Evolutionary conservation across 2,797 vertebrate species (phyloP).

Genomic region (Mormyrops attenuatus): DNA sequence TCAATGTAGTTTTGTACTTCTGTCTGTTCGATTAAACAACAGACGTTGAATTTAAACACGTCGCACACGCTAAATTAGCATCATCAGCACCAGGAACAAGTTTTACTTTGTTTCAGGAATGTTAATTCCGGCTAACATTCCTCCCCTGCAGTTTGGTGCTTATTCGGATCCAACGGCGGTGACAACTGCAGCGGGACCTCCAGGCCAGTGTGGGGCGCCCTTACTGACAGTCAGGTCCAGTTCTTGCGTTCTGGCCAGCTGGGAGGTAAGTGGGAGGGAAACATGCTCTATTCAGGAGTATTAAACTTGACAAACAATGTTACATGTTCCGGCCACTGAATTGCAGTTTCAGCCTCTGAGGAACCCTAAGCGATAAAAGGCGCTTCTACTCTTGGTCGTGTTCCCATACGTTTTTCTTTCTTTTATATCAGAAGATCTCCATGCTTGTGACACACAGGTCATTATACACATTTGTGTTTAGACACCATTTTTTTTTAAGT

Average conservation of each 20-base stretch:
- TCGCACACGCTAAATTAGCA: background rate
- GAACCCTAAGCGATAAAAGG: background rate
- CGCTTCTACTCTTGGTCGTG: background rate
- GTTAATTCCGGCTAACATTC: background rate
- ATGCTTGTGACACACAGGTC: background rate
- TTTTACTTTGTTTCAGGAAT: background rate
- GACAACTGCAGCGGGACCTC: conserved; percentile 86
- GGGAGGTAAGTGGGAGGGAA: conserved; percentile 77
- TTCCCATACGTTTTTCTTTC: background rate
- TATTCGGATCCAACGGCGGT: conserved; percentile 78
- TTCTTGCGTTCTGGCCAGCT: conserved; percentile 74
- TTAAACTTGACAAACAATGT: background rate
- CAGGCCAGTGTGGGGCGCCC: conserved; percentile 81
- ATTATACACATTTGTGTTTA: background rate
- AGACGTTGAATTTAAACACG: background rate
- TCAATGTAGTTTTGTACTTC: background rate
- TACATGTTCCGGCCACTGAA: background rate
- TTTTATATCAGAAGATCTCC: background rate
- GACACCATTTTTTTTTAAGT: background rate
- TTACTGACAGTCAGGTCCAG: conserved; percentile 72
- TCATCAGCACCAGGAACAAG: background rate
- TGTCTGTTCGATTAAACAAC: background rate
- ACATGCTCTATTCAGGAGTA: background rate
- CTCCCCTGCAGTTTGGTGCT: conserved; percentile 65
- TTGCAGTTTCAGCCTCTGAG: background rate